phyloP scores from a whole-genome alignment of 2,113 vertebrate genomes.

The Eira barbara region DNA sequence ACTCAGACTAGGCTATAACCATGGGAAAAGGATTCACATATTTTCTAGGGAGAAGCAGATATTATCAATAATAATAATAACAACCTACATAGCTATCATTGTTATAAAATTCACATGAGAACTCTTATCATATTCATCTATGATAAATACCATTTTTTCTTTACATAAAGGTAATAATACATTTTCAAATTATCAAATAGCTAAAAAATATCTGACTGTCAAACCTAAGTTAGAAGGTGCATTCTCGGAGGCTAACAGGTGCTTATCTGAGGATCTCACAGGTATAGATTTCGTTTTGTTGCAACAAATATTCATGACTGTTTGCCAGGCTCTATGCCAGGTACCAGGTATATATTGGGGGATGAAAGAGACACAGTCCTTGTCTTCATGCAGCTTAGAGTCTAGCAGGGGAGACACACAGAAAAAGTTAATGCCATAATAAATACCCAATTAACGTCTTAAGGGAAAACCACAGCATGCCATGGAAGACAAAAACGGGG shows the following conservation, averaged over 20 bases:
- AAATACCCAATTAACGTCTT: neutral
- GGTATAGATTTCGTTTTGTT: neutral
- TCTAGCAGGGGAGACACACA: neutral
- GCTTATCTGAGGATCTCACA: neutral
- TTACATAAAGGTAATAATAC: neutral
- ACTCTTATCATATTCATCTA: neutral
- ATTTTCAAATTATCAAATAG: neutral
- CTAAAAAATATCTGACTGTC: neutral
- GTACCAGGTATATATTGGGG: neutral
- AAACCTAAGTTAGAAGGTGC: neutral
- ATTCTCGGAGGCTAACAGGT: neutral
- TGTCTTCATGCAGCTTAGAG: neutral
- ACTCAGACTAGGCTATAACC: neutral
- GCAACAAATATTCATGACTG: neutral
- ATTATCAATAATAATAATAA: neutral
- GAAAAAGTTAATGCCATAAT: neutral
- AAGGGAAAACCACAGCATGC: neutral
- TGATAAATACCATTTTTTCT: neutral
- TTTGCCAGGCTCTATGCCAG: neutral
- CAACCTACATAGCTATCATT: neutral
- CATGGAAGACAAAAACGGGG: neutral
- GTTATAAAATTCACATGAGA: neutral
- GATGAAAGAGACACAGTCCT: neutral
- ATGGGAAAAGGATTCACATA: neutral
- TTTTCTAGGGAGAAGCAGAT: constrained; percentile 8